Evolutionary conservation across 2,888 invertebrate genomes (phyloP), one percentile per base, ranked within the genome.

Genomic region (Acronicta leporina): DNA sequence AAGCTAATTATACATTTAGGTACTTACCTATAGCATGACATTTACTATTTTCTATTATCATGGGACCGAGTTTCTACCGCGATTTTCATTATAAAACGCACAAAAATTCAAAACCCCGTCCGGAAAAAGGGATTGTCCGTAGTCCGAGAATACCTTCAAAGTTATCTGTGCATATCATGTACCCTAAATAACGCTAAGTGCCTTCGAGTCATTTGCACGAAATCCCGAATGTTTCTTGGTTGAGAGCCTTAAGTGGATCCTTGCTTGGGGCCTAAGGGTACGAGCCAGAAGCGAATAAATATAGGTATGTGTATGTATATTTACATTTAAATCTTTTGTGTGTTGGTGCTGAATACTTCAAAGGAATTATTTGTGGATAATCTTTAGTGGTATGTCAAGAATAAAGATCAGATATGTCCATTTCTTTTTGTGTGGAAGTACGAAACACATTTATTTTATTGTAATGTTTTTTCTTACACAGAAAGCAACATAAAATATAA

Each of bases 121-220:
- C 27, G 27, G 11, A 41, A 67, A 56, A 38, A 8, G 15, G 33
- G 35, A 46, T 54, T 42, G 33, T 47, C 4, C 13, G 20, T 11
- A 42, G 45, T 38, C 30, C 20, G 35, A 40, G 13, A 47, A 46
- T 53, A 57, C 15, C 51, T 47, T 46, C 44, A 63, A 72, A 60
- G 44, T 45, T 60, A 58, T 53, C 53, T 54, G 33, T 25, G 44
- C 35, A 54, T 54, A 44, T 49, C 43, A 44, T 58, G 42, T 44
- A 52, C 46, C 38, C 27, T 54, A 56, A 53, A 68, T 59, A 77
- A 57, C 45, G 46, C 48, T 60, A 63, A 71, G 68, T 66, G 59
- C 68, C 62, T 65, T 54, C 51, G 63, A 65, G 73, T 75, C 68
- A 77, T 77, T 75, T 75, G 55, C 63, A 63, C 73, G 62, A 56